phyloP scores from a whole-genome alignment of 1,140 invertebrate species.

The Schlechtendalia chinensis region DNA sequence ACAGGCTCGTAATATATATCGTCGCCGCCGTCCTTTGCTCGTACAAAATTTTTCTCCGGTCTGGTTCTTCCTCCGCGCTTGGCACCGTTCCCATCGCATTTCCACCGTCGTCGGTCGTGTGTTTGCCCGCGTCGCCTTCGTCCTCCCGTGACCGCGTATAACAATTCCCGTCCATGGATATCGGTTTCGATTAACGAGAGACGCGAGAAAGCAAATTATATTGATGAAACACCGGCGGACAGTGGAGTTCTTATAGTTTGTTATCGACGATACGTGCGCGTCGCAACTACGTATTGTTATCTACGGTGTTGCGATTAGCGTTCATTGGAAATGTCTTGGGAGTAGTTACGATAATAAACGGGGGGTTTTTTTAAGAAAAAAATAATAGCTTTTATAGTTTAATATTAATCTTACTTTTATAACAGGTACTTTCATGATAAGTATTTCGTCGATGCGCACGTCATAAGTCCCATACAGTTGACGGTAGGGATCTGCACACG shows the following conservation, averaged over 20 bases:
- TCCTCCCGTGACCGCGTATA: background rate
- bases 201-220: background rate
- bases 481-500: no score
- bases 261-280: background rate
- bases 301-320: no score
- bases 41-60: constrained; percentile 12
- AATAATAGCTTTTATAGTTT: no score
- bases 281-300: background rate
- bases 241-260: no score
- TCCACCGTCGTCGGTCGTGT: background rate
- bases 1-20: background rate
- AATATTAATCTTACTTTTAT: no score
- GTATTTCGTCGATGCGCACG: no score
- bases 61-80: background rate
- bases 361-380: no score
- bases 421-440: no score
- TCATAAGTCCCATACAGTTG: no score
- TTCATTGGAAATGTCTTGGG: no score
- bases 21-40: no score
- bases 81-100: constrained; percentile 7
- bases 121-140: background rate
- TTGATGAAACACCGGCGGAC: background rate
- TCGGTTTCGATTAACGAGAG: constrained; percentile 17
- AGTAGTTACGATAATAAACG: no score
- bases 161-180: background rate